phyloP scores from a whole-genome alignment of 2,113 vertebrate genomes.

The Pristiophorus japonicus region DNA sequence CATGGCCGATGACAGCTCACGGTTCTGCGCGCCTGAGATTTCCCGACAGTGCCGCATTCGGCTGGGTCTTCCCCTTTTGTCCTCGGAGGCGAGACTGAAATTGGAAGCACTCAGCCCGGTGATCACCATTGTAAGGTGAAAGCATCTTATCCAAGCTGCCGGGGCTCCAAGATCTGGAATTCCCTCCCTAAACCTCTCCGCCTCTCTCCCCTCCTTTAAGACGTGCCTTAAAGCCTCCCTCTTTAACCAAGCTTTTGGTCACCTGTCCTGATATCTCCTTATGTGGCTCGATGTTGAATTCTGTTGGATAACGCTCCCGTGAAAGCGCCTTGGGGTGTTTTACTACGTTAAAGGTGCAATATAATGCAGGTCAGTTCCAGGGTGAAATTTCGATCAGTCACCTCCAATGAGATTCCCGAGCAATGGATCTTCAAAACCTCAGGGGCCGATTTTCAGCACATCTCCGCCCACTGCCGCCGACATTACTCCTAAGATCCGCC shows the following conservation, averaged over 20 bases:
- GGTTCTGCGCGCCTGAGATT: neutral
- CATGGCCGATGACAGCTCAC: neutral
- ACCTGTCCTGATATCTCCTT: neutral
- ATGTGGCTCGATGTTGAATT: too few relatives aligned
- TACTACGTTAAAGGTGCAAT: neutral
- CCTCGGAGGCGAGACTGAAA: neutral
- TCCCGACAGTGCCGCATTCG: neutral
- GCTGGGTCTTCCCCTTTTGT: neutral
- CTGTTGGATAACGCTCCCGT: too few relatives aligned
- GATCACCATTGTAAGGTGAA: neutral
- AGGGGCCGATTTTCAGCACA: too few relatives aligned
- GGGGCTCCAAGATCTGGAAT: neutral
- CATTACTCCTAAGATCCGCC: too few relatives aligned
- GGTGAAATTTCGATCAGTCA: neutral
- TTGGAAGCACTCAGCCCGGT: neutral
- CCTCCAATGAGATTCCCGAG: neutral
- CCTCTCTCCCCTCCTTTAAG: neutral
- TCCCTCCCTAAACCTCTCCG: neutral
- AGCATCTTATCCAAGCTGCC: neutral
- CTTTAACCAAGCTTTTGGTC: too few relatives aligned
- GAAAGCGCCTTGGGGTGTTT: neutral
- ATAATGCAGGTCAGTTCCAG: neutral
- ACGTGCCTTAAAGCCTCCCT: neutral
- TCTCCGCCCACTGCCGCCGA: too few relatives aligned
- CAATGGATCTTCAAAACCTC: neutral